Evolutionary conservation across 2,888 invertebrate genomes (phyloP).

Genomic region (Dryococelus australis): DNA sequence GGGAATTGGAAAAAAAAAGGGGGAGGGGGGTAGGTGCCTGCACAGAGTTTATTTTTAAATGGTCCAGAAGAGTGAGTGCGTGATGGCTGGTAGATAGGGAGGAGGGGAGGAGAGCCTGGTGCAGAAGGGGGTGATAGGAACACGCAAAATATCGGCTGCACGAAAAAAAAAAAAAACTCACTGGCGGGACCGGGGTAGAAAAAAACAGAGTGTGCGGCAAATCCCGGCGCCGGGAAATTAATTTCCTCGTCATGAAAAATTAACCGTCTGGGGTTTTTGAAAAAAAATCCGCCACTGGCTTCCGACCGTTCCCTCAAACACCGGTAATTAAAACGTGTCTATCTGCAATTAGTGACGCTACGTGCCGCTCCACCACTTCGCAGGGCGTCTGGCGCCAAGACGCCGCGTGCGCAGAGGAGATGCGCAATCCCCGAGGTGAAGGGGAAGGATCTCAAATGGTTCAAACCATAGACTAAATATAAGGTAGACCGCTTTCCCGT

Average conservation of each 20-base stretch:
- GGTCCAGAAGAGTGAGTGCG: background rate
- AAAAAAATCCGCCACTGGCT: conserved; percentile 28
- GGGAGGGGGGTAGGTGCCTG: background rate
- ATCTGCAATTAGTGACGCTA: conserved; percentile 39
- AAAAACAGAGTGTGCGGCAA: conserved; percentile 29
- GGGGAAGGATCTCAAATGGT: too few relatives aligned
- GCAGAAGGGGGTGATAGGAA: background rate
- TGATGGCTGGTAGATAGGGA: background rate
- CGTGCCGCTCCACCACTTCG: background rate
- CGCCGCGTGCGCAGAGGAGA: too few relatives aligned
- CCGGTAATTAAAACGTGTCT: conserved; percentile 45
- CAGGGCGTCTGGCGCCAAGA: background rate
- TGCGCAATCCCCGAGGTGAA: too few relatives aligned
- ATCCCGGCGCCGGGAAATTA: conserved; percentile 41
- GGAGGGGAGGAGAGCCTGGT: background rate
- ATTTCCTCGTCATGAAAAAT: conserved; percentile 45
- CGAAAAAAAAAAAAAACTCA: background rate
- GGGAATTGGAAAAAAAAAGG: background rate
- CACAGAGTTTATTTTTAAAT: conserved; percentile 2
- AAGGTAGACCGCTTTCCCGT: too few relatives aligned
- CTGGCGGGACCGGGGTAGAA: background rate
- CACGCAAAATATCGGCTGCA: background rate
- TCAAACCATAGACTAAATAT: too few relatives aligned
- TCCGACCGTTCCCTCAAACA: conserved; percentile 23
- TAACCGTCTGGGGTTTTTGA: conserved; percentile 40